Evolutionary conservation across 64 coral and sea anemone genomes (phyloP), one percentile per base, ranked within the genome.

Genomic region (Acropora yongei): DNA sequence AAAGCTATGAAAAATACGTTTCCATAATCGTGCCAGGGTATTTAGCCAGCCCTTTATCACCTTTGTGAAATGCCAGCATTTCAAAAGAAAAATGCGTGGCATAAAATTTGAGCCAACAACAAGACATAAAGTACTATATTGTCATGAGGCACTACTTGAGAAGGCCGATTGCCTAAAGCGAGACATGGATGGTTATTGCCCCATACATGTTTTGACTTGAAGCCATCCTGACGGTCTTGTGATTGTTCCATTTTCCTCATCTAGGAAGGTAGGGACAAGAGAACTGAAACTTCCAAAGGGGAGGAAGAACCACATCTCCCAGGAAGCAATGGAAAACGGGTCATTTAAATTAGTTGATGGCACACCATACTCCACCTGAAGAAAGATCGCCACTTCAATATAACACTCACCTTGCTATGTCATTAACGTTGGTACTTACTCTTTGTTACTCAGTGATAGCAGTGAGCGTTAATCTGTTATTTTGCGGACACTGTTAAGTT

Each of bases 261-360:
- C 50, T 53, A 8, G 8, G 50, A 53, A 53, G 50, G 82, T 93
- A 43, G 92, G 92, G 12, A n/a, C 47, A 69, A 88, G 88, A 41
- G 78, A 88, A 88, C 41, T 93, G 18, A 93, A 93, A 88, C 82
- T 77, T 82, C 92, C 85, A 80, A 40, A 88, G 65, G n/a, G 53
- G 8, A 93, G 88, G 44, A 80, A 74, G 71, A 79, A 77, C 19
- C 50, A 48, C 84, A 88, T 77, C 30, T 84, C 92, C 80, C 45
- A 88, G 42, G 44, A 93, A 18, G 45, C 49, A 8, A 73, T 93
- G 40, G 57, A 87, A 18, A 85, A 82, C 53, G 46, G 80, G 60
- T 88, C 76, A 81, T 93, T 93, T 74, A 74, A 87, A 57, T 75
- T 91, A 44, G 30, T 30, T 14, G 80, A 91, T 91, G 89, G 80